Evolutionary conservation across 1,140 invertebrate species (phyloP).

Genomic region (Lanistes nyassanus): DNA sequence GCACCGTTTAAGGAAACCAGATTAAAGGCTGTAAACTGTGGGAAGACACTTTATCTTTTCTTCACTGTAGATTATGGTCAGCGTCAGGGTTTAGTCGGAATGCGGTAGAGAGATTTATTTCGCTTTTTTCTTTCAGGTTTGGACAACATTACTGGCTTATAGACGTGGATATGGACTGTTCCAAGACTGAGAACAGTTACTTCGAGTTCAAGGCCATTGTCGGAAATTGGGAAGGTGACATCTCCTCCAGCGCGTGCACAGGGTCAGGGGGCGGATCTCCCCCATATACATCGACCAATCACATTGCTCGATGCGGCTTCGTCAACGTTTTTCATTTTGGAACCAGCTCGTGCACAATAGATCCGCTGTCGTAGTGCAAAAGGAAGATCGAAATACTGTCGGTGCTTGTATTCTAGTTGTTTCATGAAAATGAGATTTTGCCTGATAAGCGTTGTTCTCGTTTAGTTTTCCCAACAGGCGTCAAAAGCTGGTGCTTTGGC

Average conservation of each 20-base stretch:
- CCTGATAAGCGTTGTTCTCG: too few species aligned
- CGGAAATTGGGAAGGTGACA: conserved; percentile 58
- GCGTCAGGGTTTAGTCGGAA: too few species aligned
- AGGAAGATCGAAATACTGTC: too few species aligned
- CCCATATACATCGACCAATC: conserved; percentile 62
- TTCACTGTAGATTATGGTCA: neutral
- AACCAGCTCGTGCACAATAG: conserved; percentile 55
- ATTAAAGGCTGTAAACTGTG: too few species aligned
- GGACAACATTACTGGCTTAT: conserved; percentile 70
- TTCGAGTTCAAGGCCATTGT: conserved; percentile 68
- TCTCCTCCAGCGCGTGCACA: conserved; percentile 49
- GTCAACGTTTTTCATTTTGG: conserved; percentile 67
- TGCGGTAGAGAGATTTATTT: neutral
- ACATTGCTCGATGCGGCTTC: conserved; percentile 66
- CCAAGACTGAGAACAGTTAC: conserved; percentile 66
- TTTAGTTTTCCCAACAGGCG: too few species aligned
- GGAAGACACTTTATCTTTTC: neutral
- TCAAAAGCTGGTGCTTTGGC: too few species aligned
- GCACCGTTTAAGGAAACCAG: too few species aligned
- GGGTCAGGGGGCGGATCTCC: conserved; percentile 57
- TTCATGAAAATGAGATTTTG: too few species aligned
- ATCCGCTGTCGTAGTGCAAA: conserved; percentile 22
- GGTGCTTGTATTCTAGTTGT: too few species aligned
- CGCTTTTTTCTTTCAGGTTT: conserved; percentile 40
- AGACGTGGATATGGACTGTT: conserved; percentile 69